phyloP scores from a whole-genome alignment of 2,113 vertebrate genomes.

The Lagopus leucura region DNA sequence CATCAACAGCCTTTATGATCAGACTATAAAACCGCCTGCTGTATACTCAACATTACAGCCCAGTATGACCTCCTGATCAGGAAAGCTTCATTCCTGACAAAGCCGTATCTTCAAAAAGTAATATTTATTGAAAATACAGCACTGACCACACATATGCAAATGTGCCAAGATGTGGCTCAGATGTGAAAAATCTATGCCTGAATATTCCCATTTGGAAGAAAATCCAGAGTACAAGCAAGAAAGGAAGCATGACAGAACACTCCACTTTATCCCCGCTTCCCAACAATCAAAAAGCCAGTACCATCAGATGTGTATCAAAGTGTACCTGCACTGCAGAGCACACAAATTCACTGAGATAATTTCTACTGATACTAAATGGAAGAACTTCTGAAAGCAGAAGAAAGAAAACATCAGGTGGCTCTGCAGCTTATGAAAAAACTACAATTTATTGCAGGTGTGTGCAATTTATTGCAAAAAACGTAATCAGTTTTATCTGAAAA shows the following conservation, averaged over 20 bases:
- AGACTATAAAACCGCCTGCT: neutral
- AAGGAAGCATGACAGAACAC: neutral
- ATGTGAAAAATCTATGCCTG: accelerated
- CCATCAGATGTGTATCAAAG: accelerated
- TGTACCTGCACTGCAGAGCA: accelerated
- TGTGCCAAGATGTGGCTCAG: neutral
- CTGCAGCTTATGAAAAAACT: neutral
- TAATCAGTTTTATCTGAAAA: neutral
- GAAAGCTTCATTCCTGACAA: neutral
- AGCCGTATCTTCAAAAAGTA: neutral
- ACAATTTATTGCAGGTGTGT: too few relatives aligned
- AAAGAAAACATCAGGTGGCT: neutral
- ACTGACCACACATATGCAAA: neutral
- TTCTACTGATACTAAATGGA: accelerated
- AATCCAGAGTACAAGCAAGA: neutral
- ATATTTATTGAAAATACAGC: neutral
- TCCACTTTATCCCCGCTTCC: neutral
- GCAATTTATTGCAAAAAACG: too few relatives aligned
- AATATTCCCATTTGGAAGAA: neutral
- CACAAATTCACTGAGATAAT: neutral
- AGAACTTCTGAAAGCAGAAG: neutral
- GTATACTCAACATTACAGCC: neutral
- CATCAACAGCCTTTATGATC: neutral
- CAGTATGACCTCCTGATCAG: neutral
- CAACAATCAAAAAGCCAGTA: accelerated